Conservation (phyloP, 1,140 invertebrate genomes). For the Zaprionus tsacasi region DNA sequence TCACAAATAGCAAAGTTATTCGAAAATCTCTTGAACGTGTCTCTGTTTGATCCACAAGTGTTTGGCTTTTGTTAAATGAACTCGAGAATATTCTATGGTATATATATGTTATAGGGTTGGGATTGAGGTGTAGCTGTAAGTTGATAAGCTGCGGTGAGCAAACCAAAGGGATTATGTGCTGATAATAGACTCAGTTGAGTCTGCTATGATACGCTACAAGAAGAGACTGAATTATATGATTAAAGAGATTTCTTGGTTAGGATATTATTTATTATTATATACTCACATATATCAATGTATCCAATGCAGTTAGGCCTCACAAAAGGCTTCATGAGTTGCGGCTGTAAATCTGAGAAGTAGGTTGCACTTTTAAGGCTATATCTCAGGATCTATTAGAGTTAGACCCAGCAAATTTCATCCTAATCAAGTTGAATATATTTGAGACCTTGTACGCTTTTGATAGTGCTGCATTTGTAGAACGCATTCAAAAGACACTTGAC, state of each 20-base stretch:
- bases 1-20: not conserved
- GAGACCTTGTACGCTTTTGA: not conserved
- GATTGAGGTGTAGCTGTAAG: not conserved
- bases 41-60: slow-evolving; percentile 3
- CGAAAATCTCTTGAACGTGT: not conserved
- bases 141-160: not conserved
- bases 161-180: not conserved
- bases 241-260: not conserved
- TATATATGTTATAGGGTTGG: not conserved
- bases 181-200: not conserved
- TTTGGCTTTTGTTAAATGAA: not conserved
- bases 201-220: no score
- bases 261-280: no score
- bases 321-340: no score
- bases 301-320: no score
- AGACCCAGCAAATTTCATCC: not conserved
- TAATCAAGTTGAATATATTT: not conserved
- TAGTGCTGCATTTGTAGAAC: not conserved
- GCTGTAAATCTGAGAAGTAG: no score
- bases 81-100: not conserved
- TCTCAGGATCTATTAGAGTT: not conserved
- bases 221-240: no score
- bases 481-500: not conserved
- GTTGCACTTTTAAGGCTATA: not conserved
- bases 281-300: no score